Evolutionary conservation across 2,888 invertebrate genomes (phyloP).

Genomic region (Heliconius aoede): DNA sequence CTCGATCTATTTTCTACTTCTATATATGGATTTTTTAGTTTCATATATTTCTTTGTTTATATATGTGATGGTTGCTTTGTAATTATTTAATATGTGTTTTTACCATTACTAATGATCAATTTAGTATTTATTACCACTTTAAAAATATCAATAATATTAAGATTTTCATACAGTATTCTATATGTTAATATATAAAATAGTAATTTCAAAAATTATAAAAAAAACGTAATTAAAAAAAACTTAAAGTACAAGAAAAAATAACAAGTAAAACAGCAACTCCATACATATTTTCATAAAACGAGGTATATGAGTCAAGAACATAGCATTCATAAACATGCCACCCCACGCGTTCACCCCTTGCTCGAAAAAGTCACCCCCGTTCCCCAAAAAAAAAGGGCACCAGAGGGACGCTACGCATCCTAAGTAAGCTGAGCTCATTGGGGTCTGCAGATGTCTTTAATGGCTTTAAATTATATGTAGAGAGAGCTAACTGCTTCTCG

Average conservation of each 20-base stretch:
- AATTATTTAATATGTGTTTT: too few species aligned
- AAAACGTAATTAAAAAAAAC: too few species aligned
- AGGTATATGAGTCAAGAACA: constrained; percentile 81
- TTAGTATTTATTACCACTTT: too few species aligned
- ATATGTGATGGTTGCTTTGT: too few species aligned
- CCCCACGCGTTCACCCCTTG: constrained; percentile 81
- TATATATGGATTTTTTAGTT: background rate
- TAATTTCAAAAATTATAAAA: too few species aligned
- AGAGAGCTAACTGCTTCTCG: constrained; percentile 77
- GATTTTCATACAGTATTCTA: too few species aligned
- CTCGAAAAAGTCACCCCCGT: constrained; percentile 82
- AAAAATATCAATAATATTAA: too few species aligned
- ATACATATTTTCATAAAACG: constrained; percentile 78
- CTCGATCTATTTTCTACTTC: constrained; percentile 27
- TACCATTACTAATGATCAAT: too few species aligned
- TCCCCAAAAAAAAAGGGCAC: constrained; percentile 81
- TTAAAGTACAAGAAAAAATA: constrained; percentile 57
- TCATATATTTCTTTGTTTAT: background rate
- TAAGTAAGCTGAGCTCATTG: constrained; percentile 80
- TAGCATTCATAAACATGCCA: constrained; percentile 74
- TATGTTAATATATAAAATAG: too few species aligned
- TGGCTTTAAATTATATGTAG: constrained; percentile 83
- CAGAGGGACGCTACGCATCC: constrained; percentile 80
- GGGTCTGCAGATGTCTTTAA: constrained; percentile 83
- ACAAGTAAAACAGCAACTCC: constrained; percentile 73